Evolutionary conservation across 2,113 vertebrate species (phyloP).

Genomic region (Campylomormyrus tamandua): DNA sequence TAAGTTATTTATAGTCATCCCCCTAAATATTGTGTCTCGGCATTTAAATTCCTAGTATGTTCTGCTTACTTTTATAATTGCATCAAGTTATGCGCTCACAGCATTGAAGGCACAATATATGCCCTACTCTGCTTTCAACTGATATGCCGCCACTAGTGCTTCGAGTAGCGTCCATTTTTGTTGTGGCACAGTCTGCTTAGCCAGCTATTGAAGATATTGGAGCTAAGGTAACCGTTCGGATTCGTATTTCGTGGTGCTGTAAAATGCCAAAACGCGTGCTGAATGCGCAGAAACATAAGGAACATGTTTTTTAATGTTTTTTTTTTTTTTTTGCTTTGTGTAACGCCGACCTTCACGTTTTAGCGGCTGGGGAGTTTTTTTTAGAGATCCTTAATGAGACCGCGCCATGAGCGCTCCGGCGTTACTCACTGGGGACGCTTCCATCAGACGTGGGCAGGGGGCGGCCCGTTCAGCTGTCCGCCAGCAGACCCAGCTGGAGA

Average conservation of each 20-base stretch:
- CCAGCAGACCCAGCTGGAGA: neutral
- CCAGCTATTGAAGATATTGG: neutral
- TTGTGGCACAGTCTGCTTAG: conserved; percentile 16
- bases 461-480: neutral
- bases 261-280: neutral
- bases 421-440: neutral
- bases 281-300: neutral
- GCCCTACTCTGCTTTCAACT: neutral
- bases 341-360: conserved; percentile 11
- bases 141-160: neutral
- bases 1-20: conserved; percentile 13
- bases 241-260: neutral
- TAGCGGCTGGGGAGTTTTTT: neutral
- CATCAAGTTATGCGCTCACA: neutral
- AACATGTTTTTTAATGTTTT: neutral
- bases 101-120: no score
- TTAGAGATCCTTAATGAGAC: neutral
- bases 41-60: neutral
- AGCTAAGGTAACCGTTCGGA: neutral
- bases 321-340: neutral
- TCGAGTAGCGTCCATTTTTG: conserved; percentile 13
- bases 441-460: conserved; percentile 3
- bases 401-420: neutral
- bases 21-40: neutral
- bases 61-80: neutral